Evolutionary conservation across 2,888 invertebrate species (phyloP).

Genomic region (Erebia ligea): DNA sequence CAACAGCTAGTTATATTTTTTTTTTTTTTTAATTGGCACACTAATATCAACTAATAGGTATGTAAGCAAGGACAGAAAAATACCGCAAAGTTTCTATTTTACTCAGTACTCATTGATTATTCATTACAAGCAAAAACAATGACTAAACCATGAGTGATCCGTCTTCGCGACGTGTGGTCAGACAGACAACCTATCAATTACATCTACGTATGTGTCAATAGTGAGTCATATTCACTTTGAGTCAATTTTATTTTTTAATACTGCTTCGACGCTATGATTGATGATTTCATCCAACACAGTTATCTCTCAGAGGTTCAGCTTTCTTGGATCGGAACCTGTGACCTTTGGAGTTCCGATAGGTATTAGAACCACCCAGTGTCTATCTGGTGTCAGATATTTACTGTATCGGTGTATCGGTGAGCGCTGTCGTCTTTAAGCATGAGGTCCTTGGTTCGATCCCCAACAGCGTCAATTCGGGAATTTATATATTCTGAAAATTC

Average conservation of each 20-base stretch:
- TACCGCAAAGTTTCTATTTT: conserved; percentile 19
- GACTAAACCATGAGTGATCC: conserved; percentile 45
- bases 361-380: no score
- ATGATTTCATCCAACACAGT: no score
- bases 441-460: no score
- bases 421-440: no score
- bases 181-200: conserved; percentile 44
- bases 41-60: neutral
- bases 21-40: neutral
- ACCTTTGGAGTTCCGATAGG: no score
- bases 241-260: conserved; percentile 7
- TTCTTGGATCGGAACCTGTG: no score
- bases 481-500: no score
- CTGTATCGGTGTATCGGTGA: no score
- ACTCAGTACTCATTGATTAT: conserved; percentile 38
- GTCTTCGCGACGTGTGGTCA: conserved; percentile 39
- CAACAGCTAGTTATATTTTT: no score
- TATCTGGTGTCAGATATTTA: no score
- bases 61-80: conserved; percentile 18
- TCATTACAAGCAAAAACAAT: conserved; percentile 44
- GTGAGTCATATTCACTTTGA: conserved; percentile 1
- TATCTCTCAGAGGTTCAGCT: no score
- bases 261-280: neutral
- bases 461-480: no score
- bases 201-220: conserved; percentile 5